Percentiles rank a stretch among this genome's conserved stretches.
These are phyloP conservation scores for Prenolepis imparis DNA, from an alignment of 2,888 invertebrate species.

Conservation along the genomic window DNA sequence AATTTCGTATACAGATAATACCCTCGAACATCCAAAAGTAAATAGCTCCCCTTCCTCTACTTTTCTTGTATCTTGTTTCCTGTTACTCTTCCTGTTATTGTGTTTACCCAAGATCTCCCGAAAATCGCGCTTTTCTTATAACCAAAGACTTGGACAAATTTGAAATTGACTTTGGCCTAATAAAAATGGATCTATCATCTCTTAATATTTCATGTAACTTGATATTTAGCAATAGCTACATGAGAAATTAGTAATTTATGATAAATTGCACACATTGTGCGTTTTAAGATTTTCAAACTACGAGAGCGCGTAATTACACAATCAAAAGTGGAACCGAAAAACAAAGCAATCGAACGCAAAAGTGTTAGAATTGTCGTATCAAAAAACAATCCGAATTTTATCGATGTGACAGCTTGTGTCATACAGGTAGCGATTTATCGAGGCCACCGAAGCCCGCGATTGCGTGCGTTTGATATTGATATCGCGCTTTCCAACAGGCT, in stretches of 20 bases:
- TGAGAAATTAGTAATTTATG: background rate
- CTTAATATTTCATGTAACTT: background rate
- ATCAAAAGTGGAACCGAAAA: background rate
- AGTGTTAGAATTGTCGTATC: constrained; percentile 21
- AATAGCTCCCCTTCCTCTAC: constrained; percentile 3
- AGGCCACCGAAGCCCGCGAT: constrained; percentile 36
- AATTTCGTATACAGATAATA: constrained; percentile 7
- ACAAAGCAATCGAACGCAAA: background rate
- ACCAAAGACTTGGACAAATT: background rate
- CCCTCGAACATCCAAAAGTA: constrained; percentile 22
- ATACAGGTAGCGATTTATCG: constrained; percentile 31
- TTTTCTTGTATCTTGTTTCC: constrained; percentile 16
- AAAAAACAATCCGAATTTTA: constrained; percentile 20
- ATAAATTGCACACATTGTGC: background rate
- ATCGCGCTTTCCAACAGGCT: constrained; percentile 43
- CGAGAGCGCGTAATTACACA: background rate
- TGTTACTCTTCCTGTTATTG: constrained; percentile 26
- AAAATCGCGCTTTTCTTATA: constrained; percentile 3
- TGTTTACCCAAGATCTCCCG: constrained; percentile 13
- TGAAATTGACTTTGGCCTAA: constrained; percentile 15
- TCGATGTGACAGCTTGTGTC: constrained; percentile 29
- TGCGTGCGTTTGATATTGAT: constrained; percentile 45
- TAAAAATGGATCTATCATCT: constrained; percentile 13
- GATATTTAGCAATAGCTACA: background rate
- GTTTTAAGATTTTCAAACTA: background rate